Base-by-base conservation (phyloP, 2,888 invertebrate genomes). In the Mystacides longicornis region DNA sequence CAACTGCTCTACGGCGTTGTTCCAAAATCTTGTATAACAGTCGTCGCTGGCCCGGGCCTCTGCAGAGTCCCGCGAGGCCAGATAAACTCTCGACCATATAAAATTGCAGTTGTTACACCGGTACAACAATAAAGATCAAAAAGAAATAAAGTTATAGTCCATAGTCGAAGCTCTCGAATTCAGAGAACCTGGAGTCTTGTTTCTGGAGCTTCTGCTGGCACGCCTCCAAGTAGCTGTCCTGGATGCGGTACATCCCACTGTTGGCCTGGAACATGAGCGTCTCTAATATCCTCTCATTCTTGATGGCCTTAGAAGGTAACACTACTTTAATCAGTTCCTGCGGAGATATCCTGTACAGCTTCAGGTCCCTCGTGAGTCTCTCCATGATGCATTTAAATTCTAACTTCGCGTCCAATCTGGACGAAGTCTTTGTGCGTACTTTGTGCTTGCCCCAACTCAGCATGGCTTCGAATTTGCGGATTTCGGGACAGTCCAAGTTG, bases 381-480 rank as follows among this genome's bases (percentile, higher is more conserved):
- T 93, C 93, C 94, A 94, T 94, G 64, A 89, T 92, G 72, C 90
- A 90, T 72, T 90, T 89, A 73, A 92, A 93, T 75, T 93, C 93
- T 68, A 89, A 81, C 73, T 87, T 89, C 61, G 88, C 88, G 70
- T 92, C 91, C 69, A 87, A 79, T 78, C 89, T 89, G 62, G 83
- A 82, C 61, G 89, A 85, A 65, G 87, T 81, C 72, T 86, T 88
- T 64, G 83, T 78, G 71, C 86, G 82, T 64, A 93, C 88, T 73
- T 89, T 88, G 70, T 91, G 83, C 59, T 86, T 82, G 5, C 93
- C 90, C 94, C 94, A 94, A 56, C 83, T 81, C 48, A 93, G 79
- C 93, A 94, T 94, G 1, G 93, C 92, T 71, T 94, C 92, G 68
- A 94, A 94, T 71, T 94, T 94, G 51, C 87, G 80, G 37, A 94